Evolutionary conservation across 2,888 invertebrate species (phyloP).

Genomic region (Chrysolina americana): DNA sequence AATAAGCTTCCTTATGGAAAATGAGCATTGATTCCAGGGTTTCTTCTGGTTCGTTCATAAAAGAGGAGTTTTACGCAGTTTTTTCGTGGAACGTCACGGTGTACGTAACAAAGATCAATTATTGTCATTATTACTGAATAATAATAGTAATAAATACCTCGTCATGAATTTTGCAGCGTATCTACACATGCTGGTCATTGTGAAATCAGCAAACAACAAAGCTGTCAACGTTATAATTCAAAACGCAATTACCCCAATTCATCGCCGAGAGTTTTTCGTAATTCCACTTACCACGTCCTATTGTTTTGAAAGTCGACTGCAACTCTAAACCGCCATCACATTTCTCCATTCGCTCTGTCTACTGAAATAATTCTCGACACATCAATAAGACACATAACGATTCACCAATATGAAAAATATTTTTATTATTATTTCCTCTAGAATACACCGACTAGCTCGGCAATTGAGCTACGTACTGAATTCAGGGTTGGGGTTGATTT

Average conservation of each 20-base stretch:
- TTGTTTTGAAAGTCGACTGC: not conserved
- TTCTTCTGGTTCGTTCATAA: too few relatives aligned
- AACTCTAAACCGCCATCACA: constrained; percentile 14
- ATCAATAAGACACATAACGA: constrained; percentile 1
- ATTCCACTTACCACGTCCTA: constrained; percentile 2
- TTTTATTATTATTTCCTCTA: not conserved
- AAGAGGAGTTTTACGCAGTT: too few relatives aligned
- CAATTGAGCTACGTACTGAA: constrained; percentile 42
- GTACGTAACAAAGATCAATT: too few relatives aligned
- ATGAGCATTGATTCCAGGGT: too few relatives aligned
- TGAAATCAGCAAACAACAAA: too few relatives aligned
- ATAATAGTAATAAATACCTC: too few relatives aligned
- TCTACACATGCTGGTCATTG: too few relatives aligned
- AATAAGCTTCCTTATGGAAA: too few relatives aligned
- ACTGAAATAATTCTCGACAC: not conserved
- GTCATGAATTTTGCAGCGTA: too few relatives aligned
- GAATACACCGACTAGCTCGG: not conserved
- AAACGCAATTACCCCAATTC: not conserved
- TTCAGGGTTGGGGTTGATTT: constrained; percentile 57
- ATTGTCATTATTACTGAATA: too few relatives aligned
- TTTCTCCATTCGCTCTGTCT: not conserved
- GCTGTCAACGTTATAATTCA: not conserved
- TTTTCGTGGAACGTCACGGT: too few relatives aligned
- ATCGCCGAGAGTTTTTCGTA: not conserved
- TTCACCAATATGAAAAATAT: not conserved